Evolutionary conservation across 35 echinoderm and acorn worm species (phyloP), one percentile per base, ranked within the genome.

Genomic region (Lytechinus pictus): DNA sequence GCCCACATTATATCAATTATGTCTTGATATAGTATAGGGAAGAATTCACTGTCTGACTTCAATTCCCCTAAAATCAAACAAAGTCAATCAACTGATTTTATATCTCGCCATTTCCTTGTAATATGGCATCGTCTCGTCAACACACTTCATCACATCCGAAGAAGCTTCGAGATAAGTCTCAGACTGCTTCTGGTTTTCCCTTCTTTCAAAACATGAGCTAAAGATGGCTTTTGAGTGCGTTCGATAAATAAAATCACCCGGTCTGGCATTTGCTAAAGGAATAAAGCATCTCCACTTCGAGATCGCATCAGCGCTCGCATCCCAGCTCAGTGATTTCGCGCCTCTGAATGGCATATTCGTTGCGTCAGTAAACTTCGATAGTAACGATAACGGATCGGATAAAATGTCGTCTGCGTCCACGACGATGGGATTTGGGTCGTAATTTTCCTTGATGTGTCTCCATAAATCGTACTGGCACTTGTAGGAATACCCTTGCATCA

Each of bases 301-400:
- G 4, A 94, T 10, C n/a, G 95, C 61, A 53, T 95, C 94, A 8
- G 89, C 55, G 72, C 71, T 86, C 3, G 12, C 89, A 54, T 95
- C 94, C 96, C 96, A 97, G 5, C n/a, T 27, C 9, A 93, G 54
- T 8, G 61, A 86, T 11, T 60, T 54, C 14, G 61, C 14, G 4
- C 91, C 96, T 14, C 93, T 95, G 28, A 52, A 97, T 14, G 96
- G 94, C 55, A 97, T 93, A 19, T 94, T 94, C 52, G 89, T 28
- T 54, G 96, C 96, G 9, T 95, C 94, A 27, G 95, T 95, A 86
- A 95, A 97, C 90, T 97, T 97, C 58, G 87, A 87, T 9, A 95
- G 54, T 12, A 97, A 29, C 52, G 57, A 86, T 24, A 89, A 87
- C 3, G 96, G 96, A 52, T 97, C n/a, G 24, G 33, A 27, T 11